A percentile compares a stretch with the other conserved stretches of the same genome.
Conservation (phyloP, 92 coral and sea anemone genomes). For the Scolanthus callimorphus region DNA sequence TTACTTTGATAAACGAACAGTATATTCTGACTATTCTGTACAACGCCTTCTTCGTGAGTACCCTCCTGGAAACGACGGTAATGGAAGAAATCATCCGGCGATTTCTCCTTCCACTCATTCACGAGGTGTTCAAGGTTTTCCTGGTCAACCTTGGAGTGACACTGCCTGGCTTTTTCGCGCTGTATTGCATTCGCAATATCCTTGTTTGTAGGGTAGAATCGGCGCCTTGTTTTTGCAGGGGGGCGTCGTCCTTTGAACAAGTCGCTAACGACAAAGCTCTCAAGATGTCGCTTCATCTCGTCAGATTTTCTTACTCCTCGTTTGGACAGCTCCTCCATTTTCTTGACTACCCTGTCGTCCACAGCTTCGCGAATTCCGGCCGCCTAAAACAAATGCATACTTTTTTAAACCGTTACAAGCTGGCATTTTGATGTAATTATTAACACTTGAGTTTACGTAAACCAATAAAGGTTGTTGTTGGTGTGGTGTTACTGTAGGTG, state of each 20-base stretch:
- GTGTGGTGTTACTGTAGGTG: too few relatives aligned
- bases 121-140: constrained; percentile 12
- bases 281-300: too few relatives aligned
- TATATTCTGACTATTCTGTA: not conserved
- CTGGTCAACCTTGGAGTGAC: constrained; percentile 33
- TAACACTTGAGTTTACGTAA: too few relatives aligned
- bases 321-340: too few relatives aligned
- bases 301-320: too few relatives aligned
- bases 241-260: constrained; percentile 2
- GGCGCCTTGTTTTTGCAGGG: constrained; percentile 9
- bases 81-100: not conserved
- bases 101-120: constrained; percentile 11
- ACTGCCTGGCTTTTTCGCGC: constrained; percentile 8
- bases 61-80: not conserved
- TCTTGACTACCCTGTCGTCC: too few relatives aligned
- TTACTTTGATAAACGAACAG: constrained; percentile 4
- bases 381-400: too few relatives aligned
- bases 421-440: too few relatives aligned
- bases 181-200: constrained; percentile 6
- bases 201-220: constrained; percentile 24
- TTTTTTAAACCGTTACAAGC: too few relatives aligned
- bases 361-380: too few relatives aligned
- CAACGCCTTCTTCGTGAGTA: not conserved
- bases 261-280: constrained; percentile 2
- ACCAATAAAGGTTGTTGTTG: too few relatives aligned